A percentile compares a stretch with the other conserved stretches of the same genome.
Conservation (phyloP, 2,113 vertebrate genomes). For the Burhinus oedicnemus region DNA sequence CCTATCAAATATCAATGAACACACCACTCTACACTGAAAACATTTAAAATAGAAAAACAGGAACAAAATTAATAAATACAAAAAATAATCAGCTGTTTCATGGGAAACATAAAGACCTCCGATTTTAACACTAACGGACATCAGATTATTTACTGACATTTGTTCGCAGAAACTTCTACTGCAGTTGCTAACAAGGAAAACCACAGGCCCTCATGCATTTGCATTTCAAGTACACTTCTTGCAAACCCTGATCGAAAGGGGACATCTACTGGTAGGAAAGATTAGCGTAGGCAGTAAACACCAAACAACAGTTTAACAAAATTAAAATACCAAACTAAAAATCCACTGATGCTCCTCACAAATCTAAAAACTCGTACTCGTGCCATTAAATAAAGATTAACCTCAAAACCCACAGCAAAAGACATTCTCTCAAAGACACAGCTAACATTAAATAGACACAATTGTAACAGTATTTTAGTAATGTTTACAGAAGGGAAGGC, state of each 20-base stretch:
- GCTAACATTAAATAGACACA: background rate
- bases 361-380: background rate
- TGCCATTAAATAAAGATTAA: background rate
- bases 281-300: background rate
- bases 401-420: background rate
- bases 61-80: background rate
- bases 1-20: accelerated
- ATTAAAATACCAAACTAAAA: background rate
- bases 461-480: background rate
- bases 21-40: background rate
- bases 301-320: background rate
- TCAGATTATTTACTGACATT: background rate
- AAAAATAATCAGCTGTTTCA: background rate
- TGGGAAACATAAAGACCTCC: background rate
- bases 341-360: background rate
- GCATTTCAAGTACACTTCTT: accelerated
- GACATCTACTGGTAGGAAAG: conserved; percentile 45
- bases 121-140: background rate
- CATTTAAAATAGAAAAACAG: background rate
- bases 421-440: background rate
- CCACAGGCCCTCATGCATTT: background rate
- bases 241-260: background rate
- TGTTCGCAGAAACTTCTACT: background rate
- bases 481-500: background rate
- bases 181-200: background rate